Evolutionary conservation across 1,140 invertebrate species (phyloP), one percentile per base, ranked within the genome.

Genomic region (Papilio xuthus): DNA sequence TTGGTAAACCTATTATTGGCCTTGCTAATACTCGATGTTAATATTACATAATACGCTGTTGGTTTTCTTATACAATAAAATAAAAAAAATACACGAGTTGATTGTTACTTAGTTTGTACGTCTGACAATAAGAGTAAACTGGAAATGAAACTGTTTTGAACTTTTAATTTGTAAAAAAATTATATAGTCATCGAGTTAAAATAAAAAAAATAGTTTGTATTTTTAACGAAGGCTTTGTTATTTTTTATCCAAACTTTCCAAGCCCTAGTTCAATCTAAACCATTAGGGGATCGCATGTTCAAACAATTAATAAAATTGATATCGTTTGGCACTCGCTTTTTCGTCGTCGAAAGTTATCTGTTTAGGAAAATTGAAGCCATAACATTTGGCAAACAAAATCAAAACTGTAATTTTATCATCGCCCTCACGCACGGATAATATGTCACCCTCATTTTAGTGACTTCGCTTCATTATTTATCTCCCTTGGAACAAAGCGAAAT

Each of bases 401-500:
- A 53, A 76, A 76, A 76, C 20, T 76, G 56, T 76, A 76, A 63
- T 42, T 60, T 76, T 41, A 76, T 76, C 56, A 76, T 76, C 74
- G 60, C 53, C 53, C 73, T 26, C 74, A 76, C 74, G 74, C 74
- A 76, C 56, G 74, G 50, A 63, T 63, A 76, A 76, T 76, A 76
- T 76, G 74, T 76, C 74, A 76, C 74, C 53, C 28, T 76, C 74
- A 76, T 76, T 63, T 76, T 76, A 76, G 74, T 76, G 74, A 63
- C 74, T 76, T 63, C 63, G 74, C 53, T 63, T 76, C 74, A 76
- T 76, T 76, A 76, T 76, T 76, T 76, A 76, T 76, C 53, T 76
- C 74, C 32, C 53, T 76, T 63, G 53, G 32, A 60, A 75, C 53
- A 76, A 76, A 76, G 53, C 53, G 74, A 76, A 76, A 76, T 76